A percentile compares a stretch with the other conserved stretches of the same genome.
phyloP scores from a whole-genome alignment of 2,113 vertebrate species.

The Falcunculus frontatus region DNA sequence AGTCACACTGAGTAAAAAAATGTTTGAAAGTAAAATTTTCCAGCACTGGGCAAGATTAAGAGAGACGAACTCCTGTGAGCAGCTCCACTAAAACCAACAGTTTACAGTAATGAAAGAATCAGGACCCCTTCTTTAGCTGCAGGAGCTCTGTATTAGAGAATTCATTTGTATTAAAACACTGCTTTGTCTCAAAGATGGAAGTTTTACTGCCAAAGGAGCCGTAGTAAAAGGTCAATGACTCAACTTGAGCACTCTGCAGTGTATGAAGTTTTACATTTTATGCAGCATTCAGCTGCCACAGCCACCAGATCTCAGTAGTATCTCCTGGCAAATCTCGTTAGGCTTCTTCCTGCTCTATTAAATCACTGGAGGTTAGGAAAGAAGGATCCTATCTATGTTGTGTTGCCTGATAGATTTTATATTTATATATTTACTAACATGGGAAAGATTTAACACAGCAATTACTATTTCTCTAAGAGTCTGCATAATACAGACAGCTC shows the following conservation, averaged over 20 bases:
- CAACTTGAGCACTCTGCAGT: not conserved
- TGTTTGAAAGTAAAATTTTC: not conserved
- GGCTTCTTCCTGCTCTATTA: not conserved
- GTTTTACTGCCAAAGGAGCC: not conserved
- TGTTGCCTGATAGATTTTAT: not conserved
- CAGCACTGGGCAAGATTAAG: not conserved
- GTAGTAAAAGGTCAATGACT: not conserved
- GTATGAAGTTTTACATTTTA: not conserved
- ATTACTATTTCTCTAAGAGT: not conserved
- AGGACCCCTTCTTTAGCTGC: not conserved
- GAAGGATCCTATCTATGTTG: not conserved
- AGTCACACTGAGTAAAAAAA: not conserved
- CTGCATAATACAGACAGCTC: not conserved
- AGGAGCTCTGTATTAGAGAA: not conserved
- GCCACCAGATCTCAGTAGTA: not conserved
- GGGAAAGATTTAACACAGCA: not conserved
- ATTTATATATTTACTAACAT: not conserved
- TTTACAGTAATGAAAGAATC: not conserved
- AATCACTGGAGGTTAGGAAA: not conserved
- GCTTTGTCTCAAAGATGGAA: not conserved
- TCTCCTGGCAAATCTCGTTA: not conserved
- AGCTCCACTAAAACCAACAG: not conserved
- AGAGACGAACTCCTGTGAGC: not conserved
- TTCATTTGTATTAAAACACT: not conserved
- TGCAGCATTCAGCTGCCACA: not conserved